These are phyloP conservation scores for Pseudomyrmex pallidus DNA, from an alignment of 1,140 invertebrate species.

Conservation along the genomic window DNA sequence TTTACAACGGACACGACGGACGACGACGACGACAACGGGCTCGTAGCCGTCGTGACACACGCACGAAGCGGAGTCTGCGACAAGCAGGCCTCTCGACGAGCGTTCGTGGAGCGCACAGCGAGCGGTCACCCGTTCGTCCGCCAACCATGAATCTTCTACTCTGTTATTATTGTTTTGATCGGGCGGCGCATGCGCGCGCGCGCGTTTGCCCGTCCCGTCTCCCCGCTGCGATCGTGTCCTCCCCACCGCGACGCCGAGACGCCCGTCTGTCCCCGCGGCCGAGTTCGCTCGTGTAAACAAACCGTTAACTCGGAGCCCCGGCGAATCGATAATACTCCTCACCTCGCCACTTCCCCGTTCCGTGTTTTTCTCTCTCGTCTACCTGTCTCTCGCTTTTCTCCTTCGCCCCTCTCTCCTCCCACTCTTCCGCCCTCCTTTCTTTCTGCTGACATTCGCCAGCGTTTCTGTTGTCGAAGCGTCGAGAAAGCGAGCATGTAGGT, in stretches of 20 bases:
- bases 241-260: conserved; percentile 37
- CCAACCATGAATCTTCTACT: conserved; percentile 83
- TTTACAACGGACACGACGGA: neutral
- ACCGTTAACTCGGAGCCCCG: conserved; percentile 84
- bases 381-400: conserved; percentile 41
- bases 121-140: conserved; percentile 67
- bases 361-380: conserved; percentile 58
- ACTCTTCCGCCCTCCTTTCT: conserved; percentile 11
- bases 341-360: conserved; percentile 64
- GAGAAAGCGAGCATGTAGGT: neutral
- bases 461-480: neutral
- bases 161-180: conserved; percentile 85
- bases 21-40: neutral
- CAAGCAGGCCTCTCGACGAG: conserved; percentile 17
- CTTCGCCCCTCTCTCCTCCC: neutral
- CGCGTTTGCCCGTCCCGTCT: neutral
- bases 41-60: neutral
- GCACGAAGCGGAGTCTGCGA: neutral
- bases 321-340: conserved; percentile 83
- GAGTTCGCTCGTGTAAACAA: conserved; percentile 82
- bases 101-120: conserved; percentile 42
- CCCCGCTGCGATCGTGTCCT: conserved; percentile 5
- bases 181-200: conserved; percentile 80
- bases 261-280: conserved; percentile 5
- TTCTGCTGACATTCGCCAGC: neutral